Evolutionary conservation across 1,140 invertebrate species (phyloP).

Genomic region (Drosophila santomea): DNA sequence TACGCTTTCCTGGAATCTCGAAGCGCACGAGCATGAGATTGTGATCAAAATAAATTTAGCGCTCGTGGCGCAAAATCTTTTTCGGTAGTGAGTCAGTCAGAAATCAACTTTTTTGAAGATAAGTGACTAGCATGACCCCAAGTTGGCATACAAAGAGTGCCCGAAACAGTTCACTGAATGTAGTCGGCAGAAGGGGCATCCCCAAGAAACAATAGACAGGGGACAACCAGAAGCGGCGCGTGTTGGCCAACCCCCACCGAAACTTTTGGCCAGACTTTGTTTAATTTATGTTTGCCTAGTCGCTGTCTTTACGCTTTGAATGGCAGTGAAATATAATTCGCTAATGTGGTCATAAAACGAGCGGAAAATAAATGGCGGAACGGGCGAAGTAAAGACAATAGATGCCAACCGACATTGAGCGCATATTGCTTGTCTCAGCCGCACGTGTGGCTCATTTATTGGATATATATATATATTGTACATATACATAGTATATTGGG

Average conservation of each 20-base stretch:
- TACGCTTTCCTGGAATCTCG: constrained; percentile 1
- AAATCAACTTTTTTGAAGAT: constrained; percentile 19
- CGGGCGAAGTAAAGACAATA: constrained; percentile 36
- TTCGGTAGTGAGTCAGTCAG: constrained; percentile 14
- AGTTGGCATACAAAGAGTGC: constrained; percentile 9
- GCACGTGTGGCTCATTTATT: constrained; percentile 62
- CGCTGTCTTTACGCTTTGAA: constrained; percentile 47
- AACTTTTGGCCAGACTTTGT: constrained; percentile 32
- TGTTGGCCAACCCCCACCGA: constrained; percentile 41
- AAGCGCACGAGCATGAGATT: constrained; percentile 5
- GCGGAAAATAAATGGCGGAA: constrained; percentile 41
- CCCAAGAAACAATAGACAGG: constrained; percentile 5
- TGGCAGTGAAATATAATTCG: constrained; percentile 70
- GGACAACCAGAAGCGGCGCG: constrained; percentile 51
- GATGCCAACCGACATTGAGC: constrained; percentile 22
- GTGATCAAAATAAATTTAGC: neutral
- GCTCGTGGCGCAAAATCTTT: constrained; percentile 26
- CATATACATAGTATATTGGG: neutral
- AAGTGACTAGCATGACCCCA: neutral
- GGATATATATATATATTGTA: constrained; percentile 7
- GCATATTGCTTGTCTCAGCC: constrained; percentile 38
- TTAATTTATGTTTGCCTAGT: constrained; percentile 68
- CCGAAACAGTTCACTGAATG: constrained; percentile 41
- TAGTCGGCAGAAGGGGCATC: constrained; percentile 10
- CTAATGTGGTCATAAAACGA: constrained; percentile 74